Percentiles rank a stretch among this genome's conserved stretches.
These are phyloP conservation scores for Heloderma charlesbogerti DNA, from an alignment of 2,113 vertebrate genomes.

Conservation along the genomic window DNA sequence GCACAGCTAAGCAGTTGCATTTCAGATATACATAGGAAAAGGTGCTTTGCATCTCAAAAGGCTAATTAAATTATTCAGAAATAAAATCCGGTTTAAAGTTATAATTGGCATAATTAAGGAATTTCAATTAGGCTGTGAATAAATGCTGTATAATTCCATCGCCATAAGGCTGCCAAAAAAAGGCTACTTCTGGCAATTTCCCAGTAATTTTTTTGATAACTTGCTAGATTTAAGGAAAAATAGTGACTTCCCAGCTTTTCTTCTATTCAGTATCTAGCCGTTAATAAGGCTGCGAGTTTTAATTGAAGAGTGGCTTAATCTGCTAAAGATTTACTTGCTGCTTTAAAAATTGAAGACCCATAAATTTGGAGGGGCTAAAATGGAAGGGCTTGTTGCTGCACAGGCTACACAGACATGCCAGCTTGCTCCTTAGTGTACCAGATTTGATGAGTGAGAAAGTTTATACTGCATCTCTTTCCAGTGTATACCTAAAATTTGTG, in stretches of 20 bases:
- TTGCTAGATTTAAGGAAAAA: background rate
- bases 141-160: constrained; percentile 4
- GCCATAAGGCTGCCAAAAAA: constrained; percentile 2
- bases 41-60: constrained; percentile 27
- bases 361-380: background rate
- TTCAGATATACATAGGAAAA: background rate
- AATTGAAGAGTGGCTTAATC: background rate
- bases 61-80: constrained; percentile 32
- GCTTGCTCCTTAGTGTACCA: background rate
- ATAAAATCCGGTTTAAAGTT: constrained; percentile 26
- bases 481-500: no score
- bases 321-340: background rate
- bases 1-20: background rate
- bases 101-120: constrained; percentile 26
- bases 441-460: background rate
- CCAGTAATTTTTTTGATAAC: background rate
- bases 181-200: background rate
- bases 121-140: constrained; percentile 17
- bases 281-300: background rate
- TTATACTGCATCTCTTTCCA: background rate
- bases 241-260: background rate
- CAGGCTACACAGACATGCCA: background rate
- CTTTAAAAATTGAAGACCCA: background rate
- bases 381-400: background rate
- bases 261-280: background rate